These are phyloP conservation scores for Drosophila barbarae DNA, from an alignment of 2,888 invertebrate genomes.

Conservation along the genomic window DNA sequence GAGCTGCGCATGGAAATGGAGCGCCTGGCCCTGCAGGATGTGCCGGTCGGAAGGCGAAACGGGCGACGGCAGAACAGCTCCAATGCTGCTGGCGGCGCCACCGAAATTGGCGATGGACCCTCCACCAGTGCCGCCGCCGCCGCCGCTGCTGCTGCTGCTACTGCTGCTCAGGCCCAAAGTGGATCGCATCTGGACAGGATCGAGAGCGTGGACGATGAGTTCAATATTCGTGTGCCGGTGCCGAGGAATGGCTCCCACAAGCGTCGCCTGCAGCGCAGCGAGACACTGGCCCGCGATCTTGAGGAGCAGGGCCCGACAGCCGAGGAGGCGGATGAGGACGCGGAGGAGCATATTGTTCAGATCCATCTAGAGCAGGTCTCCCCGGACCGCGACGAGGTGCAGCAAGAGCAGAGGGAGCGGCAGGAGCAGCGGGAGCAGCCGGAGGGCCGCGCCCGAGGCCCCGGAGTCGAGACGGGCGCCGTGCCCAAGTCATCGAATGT, in stretches of 20 bases:
- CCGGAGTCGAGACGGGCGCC: conserved; percentile 45
- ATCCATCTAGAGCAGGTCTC: conserved; percentile 53
- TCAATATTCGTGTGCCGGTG: conserved; percentile 55
- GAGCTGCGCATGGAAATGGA: conserved; percentile 63
- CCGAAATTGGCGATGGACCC: conserved; percentile 51
- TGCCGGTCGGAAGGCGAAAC: conserved; percentile 59
- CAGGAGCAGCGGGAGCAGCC: conserved; percentile 1
- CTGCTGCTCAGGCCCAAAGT: conserved; percentile 7
- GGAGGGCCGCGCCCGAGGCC: conserved; percentile 13
- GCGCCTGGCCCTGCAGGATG: conserved; percentile 70
- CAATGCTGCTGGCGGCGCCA: not conserved
- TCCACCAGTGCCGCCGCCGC: conserved; percentile 66
- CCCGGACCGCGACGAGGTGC: conserved; percentile 15
- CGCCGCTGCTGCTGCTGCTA: conserved; percentile 37
- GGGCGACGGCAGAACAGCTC: conserved; percentile 23
- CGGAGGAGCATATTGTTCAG: conserved; percentile 54
- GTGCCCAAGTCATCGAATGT: conserved; percentile 58
- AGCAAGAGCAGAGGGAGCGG: conserved; percentile 1
- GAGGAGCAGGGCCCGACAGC: conserved; percentile 57
- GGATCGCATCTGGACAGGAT: conserved; percentile 66
- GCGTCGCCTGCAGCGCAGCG: conserved; percentile 73
- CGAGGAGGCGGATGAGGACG: conserved; percentile 61
- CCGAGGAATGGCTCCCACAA: conserved; percentile 40
- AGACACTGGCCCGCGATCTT: conserved; percentile 73
- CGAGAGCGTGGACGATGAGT: conserved; percentile 70